Evolutionary conservation across 2,888 invertebrate species (phyloP).

Genomic region (Tachina fera): DNA sequence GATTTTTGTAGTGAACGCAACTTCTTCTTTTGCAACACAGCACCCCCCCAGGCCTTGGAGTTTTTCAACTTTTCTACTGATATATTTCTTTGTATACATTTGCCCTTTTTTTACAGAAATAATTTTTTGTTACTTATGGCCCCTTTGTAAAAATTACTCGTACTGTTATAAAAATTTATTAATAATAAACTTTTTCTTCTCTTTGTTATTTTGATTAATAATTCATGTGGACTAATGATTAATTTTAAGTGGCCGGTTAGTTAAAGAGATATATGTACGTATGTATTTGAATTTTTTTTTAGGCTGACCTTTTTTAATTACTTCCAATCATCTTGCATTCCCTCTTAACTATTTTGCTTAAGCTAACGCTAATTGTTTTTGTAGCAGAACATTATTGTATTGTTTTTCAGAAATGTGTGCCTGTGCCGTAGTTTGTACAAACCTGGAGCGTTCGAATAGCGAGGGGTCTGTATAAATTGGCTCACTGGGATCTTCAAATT

Average conservation of each 20-base stretch:
- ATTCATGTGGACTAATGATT: background rate
- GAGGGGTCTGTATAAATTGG: conserved; percentile 97
- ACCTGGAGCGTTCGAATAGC: conserved; percentile 92
- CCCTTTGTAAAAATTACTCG: too few species aligned
- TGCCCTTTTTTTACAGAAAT: too few species aligned
- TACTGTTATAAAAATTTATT: too few species aligned
- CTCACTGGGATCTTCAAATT: conserved; percentile 94
- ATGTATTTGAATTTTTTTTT: conserved; percentile 4
- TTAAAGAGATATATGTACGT: too few species aligned
- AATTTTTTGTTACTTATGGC: too few species aligned
- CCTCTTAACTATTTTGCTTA: background rate
- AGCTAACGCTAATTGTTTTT: conserved; percentile 54
- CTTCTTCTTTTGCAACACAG: too few species aligned
- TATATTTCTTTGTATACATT: too few species aligned
- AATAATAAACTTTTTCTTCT: too few species aligned
- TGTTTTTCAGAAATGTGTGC: conserved; percentile 33
- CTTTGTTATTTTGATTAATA: too few species aligned
- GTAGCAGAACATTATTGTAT: conserved; percentile 48
- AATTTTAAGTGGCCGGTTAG: conserved; percentile 2
- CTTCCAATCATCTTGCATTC: conserved; percentile 1
- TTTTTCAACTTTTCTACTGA: too few species aligned
- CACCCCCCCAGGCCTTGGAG: too few species aligned
- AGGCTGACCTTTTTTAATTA: conserved; percentile 50
- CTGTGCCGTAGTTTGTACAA: conserved; percentile 71
- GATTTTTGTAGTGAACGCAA: too few species aligned